Conservation (phyloP, 2,888 invertebrate species). For the Megaustenia siamemsis region DNA sequence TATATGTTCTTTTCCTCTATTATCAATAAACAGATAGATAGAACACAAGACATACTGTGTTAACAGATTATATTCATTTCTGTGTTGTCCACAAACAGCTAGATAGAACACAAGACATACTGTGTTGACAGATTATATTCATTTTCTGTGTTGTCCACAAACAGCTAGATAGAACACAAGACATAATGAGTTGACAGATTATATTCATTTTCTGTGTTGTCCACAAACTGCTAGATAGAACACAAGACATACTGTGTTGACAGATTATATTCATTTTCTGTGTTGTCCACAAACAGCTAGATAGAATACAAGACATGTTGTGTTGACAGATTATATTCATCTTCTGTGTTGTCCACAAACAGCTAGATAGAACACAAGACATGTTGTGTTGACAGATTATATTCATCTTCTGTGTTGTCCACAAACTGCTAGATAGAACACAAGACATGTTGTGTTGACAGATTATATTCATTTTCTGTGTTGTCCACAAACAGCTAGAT, state of each 20-base stretch:
- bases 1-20: neutral
- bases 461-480: no score
- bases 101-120: neutral
- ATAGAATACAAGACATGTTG: neutral
- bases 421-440: constrained; percentile 89
- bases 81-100: neutral
- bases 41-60: neutral
- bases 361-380: neutral
- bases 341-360: no score
- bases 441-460: constrained; percentile 84
- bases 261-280: no score
- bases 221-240: neutral
- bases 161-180: neutral
- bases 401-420: no score
- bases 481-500: constrained; percentile 83
- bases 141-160: no score
- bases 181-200: no score
- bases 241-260: no score
- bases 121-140: no score
- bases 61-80: no score
- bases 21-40: neutral
- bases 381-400: neutral
- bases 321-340: no score
- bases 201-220: no score
- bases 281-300: no score